Percentiles rank a stretch among this genome's conserved stretches.
These are phyloP conservation scores for Yasuhikotakia modesta DNA, from an alignment of 2,797 vertebrate species.

Conservation along the genomic window DNA sequence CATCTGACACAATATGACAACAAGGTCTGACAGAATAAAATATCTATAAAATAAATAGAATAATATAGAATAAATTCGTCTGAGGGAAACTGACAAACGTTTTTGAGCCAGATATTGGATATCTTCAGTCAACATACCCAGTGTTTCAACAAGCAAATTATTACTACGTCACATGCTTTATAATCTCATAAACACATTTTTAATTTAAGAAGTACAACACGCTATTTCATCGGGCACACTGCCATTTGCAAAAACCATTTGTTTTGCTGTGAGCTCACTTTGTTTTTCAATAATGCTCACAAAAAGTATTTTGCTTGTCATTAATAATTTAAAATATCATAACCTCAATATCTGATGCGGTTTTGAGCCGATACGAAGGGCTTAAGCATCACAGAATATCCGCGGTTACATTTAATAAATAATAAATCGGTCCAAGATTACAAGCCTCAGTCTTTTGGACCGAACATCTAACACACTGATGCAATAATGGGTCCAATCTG, in stretches of 20 bases:
- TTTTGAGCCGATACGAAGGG: slow-evolving; percentile 5
- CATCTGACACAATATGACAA: no score
- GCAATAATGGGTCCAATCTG: not conserved
- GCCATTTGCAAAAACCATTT: not conserved
- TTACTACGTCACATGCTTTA: not conserved
- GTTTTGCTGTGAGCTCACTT: slow-evolving; percentile 36
- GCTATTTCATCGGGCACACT: not conserved
- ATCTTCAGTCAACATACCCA: not conserved
- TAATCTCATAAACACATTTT: not conserved
- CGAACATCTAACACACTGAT: not conserved
- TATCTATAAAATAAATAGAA: no score
- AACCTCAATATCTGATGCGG: not conserved
- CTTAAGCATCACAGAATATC: not conserved
- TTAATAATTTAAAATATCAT: not conserved
- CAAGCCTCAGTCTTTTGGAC: not conserved
- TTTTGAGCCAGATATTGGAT: not conserved
- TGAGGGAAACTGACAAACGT: not conserved
- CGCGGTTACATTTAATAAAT: not conserved
- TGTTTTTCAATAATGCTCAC: slow-evolving; percentile 3
- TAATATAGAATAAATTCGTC: not conserved
- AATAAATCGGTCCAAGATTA: not conserved
- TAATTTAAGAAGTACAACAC: not conserved
- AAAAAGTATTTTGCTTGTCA: not conserved
- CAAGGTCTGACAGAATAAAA: no score
- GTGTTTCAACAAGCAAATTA: not conserved